These are phyloP conservation scores for Fundulus diaphanus DNA, from an alignment of 2,797 vertebrate genomes.

Conservation along the genomic window DNA sequence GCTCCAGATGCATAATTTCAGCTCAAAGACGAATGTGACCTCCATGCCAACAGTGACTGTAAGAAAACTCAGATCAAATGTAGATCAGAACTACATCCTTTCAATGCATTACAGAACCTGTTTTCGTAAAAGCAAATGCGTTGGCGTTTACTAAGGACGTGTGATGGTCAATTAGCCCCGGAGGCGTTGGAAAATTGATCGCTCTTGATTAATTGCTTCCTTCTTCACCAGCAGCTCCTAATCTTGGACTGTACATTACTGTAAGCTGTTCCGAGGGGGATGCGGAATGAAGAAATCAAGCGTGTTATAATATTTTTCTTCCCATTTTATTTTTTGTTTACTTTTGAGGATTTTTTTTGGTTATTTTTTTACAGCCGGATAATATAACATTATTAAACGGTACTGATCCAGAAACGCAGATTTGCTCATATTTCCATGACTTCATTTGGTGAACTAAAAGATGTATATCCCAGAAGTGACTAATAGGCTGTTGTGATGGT, in stretches of 20 bases:
- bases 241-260: not conserved
- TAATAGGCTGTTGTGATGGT: not conserved
- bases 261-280: not conserved
- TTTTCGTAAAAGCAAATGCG: not conserved
- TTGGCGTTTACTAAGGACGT: not conserved
- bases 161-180: not conserved
- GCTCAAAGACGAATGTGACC: too few species aligned
- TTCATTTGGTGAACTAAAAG: not conserved
- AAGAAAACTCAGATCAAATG: too few species aligned
- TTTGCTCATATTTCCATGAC: not conserved
- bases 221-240: not conserved
- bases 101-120: not conserved
- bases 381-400: not conserved
- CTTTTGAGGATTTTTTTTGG: not conserved
- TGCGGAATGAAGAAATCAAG: too few species aligned
- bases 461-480: not conserved
- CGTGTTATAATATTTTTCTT: not conserved
- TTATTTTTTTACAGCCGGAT: not conserved
- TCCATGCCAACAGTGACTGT: too few species aligned
- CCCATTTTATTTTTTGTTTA: not conserved
- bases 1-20: too few species aligned
- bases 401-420: not conserved
- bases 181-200: not conserved
- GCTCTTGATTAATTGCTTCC: not conserved
- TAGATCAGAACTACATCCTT: too few species aligned